Conservation (phyloP, 2,888 invertebrate genomes). For the Ecdyonurus torrentis region DNA sequence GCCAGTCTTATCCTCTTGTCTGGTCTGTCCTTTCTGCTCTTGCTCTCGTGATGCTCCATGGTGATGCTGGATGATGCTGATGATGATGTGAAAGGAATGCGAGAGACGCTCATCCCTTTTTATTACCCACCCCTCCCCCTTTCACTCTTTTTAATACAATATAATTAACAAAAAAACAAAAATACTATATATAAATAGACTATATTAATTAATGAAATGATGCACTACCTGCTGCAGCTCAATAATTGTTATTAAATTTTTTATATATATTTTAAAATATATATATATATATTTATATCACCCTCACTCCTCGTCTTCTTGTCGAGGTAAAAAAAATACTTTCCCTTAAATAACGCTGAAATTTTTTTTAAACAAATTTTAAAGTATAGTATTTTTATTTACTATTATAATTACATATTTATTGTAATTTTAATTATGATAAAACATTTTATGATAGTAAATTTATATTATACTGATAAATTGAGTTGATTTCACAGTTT, state of each 20-base stretch:
- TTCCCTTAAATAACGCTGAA: background rate
- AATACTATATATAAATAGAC: too few species aligned
- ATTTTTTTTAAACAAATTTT: too few species aligned
- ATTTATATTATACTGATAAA: background rate
- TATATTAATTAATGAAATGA: background rate
- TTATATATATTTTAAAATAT: background rate
- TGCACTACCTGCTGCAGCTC: background rate
- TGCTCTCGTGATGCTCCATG: constrained; percentile 7
- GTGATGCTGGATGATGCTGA: background rate
- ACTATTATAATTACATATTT: background rate
- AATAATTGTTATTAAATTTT: background rate
- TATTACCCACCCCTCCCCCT: background rate
- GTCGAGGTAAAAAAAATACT: background rate
- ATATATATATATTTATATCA: background rate
- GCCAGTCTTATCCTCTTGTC: constrained; percentile 8
- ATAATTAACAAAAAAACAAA: background rate
- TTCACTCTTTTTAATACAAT: background rate
- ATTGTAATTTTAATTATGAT: background rate
- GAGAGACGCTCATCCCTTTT: background rate
- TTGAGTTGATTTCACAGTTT: background rate
- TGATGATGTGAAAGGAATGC: background rate
- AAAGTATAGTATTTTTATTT: background rate
- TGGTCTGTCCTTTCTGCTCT: constrained; percentile 9
- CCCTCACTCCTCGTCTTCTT: background rate
- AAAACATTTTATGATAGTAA: background rate